A percentile compares a stretch with the other conserved stretches of the same genome.
phyloP scores from a whole-genome alignment of 2,888 invertebrate genomes.

The Monopis laevigella region DNA sequence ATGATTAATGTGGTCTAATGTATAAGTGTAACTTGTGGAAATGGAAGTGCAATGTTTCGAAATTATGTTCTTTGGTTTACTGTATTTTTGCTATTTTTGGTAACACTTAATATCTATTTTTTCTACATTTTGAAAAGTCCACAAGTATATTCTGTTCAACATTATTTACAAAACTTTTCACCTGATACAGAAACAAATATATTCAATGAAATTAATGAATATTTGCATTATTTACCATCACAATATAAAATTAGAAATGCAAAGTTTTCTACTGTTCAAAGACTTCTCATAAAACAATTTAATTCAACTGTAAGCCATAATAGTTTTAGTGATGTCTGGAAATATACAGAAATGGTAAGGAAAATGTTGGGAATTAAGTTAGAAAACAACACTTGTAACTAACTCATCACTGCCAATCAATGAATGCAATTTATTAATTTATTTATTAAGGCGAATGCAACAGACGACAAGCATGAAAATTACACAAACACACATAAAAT shows the following conservation, averaged over 20 bases:
- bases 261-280: conserved; percentile 37
- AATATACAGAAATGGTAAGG: conserved; percentile 42
- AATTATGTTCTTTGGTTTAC: conserved; percentile 54
- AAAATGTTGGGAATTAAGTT: background rate
- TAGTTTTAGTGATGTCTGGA: conserved; percentile 33
- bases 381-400: background rate
- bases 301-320: conserved; percentile 35
- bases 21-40: too few species aligned
- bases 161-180: background rate
- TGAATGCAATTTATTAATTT: background rate
- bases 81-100: conserved; percentile 45
- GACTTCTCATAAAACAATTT: conserved; percentile 38
- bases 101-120: conserved; percentile 51
- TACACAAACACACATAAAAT: background rate
- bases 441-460: background rate
- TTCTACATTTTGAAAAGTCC: conserved; percentile 43
- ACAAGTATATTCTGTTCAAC: background rate
- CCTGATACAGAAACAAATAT: conserved; percentile 37
- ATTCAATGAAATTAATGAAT: conserved; percentile 44
- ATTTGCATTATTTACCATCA: conserved; percentile 45
- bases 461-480: background rate
- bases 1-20: too few species aligned
- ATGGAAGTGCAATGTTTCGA: too few species aligned
- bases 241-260: conserved; percentile 42
- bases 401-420: background rate